Percentiles rank a stretch among this genome's conserved stretches.
Evolutionary conservation across 2,888 invertebrate genomes (phyloP).

Genomic region (Euzophera pinguis): DNA sequence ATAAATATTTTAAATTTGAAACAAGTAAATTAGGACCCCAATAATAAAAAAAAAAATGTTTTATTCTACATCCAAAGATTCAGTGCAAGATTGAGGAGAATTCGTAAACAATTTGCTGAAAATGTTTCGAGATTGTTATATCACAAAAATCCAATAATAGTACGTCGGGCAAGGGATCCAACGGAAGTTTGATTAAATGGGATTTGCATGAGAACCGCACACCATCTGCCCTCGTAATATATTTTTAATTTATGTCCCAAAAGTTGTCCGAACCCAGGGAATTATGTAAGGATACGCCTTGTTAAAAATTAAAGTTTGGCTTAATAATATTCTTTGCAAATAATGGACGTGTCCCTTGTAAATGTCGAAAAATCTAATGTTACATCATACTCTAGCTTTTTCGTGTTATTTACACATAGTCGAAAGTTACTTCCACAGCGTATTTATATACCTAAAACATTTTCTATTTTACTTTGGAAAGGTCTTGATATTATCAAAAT

Average conservation of each 20-base stretch:
- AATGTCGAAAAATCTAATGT: neutral
- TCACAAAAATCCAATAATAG: slow-evolving; percentile 48
- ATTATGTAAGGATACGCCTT: slow-evolving; percentile 36
- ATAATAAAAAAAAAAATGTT: too few species aligned
- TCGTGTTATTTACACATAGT: neutral
- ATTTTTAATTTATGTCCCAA: slow-evolving; percentile 73
- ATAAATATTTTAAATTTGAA: too few species aligned
- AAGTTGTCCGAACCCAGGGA: slow-evolving; percentile 52
- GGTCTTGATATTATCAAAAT: too few species aligned
- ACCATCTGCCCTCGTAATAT: slow-evolving; percentile 66
- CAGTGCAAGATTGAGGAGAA: neutral
- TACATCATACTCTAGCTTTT: neutral
- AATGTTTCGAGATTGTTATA: neutral
- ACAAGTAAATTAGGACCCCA: too few species aligned
- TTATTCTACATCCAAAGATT: too few species aligned
- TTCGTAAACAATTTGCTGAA: neutral
- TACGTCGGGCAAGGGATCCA: slow-evolving; percentile 26
- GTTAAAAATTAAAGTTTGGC: slow-evolving; percentile 46
- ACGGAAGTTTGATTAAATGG: slow-evolving; percentile 64
- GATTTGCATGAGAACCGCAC: slow-evolving; percentile 62
- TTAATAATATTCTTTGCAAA: slow-evolving; percentile 36
- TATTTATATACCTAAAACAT: too few species aligned
- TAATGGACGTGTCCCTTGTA: slow-evolving; percentile 14
- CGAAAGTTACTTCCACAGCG: too few species aligned
- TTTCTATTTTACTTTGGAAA: too few species aligned